phyloP scores from a whole-genome alignment of 2,888 invertebrate species.

The Platerodrilus igneus region DNA sequence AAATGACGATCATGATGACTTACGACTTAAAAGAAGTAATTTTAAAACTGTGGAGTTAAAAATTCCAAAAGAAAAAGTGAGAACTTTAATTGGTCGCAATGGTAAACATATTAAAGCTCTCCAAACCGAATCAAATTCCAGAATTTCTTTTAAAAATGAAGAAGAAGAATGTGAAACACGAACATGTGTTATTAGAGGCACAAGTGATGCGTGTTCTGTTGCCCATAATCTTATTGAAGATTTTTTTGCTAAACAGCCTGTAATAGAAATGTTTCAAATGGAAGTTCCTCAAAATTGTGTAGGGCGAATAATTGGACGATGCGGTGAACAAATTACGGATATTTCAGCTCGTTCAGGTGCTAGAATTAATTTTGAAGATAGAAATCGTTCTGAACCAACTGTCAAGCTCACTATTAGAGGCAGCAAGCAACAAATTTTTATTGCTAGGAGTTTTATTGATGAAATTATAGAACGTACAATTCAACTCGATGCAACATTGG shows the following conservation, averaged over 20 bases:
- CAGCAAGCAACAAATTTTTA: constrained; percentile 67
- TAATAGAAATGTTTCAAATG: constrained; percentile 62
- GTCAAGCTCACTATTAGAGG: constrained; percentile 48
- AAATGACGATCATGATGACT: constrained; percentile 41
- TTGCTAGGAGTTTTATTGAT: constrained; percentile 68
- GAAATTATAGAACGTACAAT: constrained; percentile 57
- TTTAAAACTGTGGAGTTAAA: constrained; percentile 54
- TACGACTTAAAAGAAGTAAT: constrained; percentile 36
- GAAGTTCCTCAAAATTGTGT: constrained; percentile 62
- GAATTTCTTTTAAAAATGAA: constrained; percentile 53
- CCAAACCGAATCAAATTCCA: constrained; percentile 67
- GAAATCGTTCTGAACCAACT: constrained; percentile 28
- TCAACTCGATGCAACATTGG: constrained; percentile 47
- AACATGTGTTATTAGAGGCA: constrained; percentile 68
- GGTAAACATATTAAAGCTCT: constrained; percentile 74
- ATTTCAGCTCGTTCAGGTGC: constrained; percentile 71
- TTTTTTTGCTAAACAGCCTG: constrained; percentile 63
- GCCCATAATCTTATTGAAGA: constrained; percentile 70
- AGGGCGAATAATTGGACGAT: constrained; percentile 70
- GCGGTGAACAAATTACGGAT: constrained; percentile 66
- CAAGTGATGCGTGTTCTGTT: constrained; percentile 58
- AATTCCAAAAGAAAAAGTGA: constrained; percentile 60
- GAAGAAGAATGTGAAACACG: constrained; percentile 56
- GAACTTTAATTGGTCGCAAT: constrained; percentile 66
- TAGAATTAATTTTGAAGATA: constrained; percentile 56